Evolutionary conservation across 2,113 vertebrate species (phyloP).

Genomic region (Rattus norvegicus): DNA sequence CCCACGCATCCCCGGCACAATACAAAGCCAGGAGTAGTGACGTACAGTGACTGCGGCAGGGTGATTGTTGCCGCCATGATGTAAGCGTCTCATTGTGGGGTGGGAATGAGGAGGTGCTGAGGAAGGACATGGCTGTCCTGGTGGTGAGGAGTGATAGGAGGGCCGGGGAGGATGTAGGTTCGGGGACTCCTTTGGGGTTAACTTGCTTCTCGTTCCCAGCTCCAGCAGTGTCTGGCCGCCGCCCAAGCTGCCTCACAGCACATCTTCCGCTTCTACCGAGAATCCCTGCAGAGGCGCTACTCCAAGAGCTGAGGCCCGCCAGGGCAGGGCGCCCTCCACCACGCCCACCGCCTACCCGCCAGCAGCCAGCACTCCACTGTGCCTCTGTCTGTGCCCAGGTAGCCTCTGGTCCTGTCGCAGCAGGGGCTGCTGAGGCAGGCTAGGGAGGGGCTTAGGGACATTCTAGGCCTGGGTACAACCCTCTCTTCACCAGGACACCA

Average conservation of each 20-base stretch:
- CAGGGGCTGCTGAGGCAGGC: background rate
- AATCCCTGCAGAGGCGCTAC: slow-evolving; percentile 89
- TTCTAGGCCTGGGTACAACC: background rate
- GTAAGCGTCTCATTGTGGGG: background rate
- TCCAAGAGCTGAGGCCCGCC: slow-evolving; percentile 88
- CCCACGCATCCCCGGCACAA: background rate
- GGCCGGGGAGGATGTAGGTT: too few relatives aligned
- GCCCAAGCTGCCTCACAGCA: slow-evolving; percentile 90
- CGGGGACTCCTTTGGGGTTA: background rate
- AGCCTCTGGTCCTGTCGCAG: background rate
- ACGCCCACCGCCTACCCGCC: background rate
- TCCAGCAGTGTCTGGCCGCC: slow-evolving; percentile 92
- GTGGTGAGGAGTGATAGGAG: background rate
- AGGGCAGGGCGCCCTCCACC: background rate
- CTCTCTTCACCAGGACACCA: background rate
- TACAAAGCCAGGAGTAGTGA: too few relatives aligned
- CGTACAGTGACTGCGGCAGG: background rate
- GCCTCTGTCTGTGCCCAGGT: background rate
- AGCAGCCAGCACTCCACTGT: background rate
- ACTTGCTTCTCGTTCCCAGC: slow-evolving; percentile 80
- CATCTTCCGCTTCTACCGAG: slow-evolving; percentile 94
- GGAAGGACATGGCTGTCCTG: too few relatives aligned
- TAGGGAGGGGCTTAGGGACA: background rate
- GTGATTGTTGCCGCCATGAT: background rate
- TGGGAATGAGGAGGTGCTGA: background rate